Evolutionary conservation across 1,140 invertebrate genomes (phyloP).

Genomic region (Mactra quadrangularis): DNA sequence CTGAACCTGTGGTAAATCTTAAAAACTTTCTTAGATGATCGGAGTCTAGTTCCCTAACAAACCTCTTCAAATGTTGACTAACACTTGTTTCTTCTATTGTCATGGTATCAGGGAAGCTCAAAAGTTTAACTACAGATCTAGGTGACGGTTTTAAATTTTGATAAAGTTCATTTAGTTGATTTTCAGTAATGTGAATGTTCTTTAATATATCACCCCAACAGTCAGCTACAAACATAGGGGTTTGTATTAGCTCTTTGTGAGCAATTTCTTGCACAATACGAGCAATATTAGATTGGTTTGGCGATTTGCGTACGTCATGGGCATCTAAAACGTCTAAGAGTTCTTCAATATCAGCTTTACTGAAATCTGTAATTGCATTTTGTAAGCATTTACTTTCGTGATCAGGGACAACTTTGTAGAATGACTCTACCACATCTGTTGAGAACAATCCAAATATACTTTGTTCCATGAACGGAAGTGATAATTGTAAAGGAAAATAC

Average conservation of each 20-base stretch:
- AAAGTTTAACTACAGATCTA: slow-evolving; percentile 35
- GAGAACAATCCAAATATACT: slow-evolving; percentile 51
- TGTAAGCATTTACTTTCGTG: slow-evolving; percentile 21
- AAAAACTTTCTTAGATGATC: slow-evolving; percentile 37
- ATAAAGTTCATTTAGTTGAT: slow-evolving; percentile 40
- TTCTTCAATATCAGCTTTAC: slow-evolving; percentile 8
- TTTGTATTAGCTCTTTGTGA: slow-evolving; percentile 27
- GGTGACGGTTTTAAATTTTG: slow-evolving; percentile 42
- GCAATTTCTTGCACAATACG: slow-evolving; percentile 17
- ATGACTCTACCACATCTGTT: slow-evolving; percentile 43
- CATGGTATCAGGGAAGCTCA: slow-evolving; percentile 46
- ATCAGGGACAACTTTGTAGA: slow-evolving; percentile 51
- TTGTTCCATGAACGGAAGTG: slow-evolving; percentile 42
- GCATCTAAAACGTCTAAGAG: slow-evolving; percentile 17
- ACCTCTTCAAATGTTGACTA: slow-evolving; percentile 28
- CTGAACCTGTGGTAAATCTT: slow-evolving; percentile 46
- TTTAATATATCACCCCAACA: slow-evolving; percentile 43
- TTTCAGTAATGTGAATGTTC: slow-evolving; percentile 36
- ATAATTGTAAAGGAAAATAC: slow-evolving; percentile 63
- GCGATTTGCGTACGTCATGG: slow-evolving; percentile 12
- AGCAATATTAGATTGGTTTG: slow-evolving; percentile 14
- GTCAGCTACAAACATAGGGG: slow-evolving; percentile 53
- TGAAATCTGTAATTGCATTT: slow-evolving; percentile 7
- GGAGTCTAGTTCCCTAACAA: slow-evolving; percentile 44
- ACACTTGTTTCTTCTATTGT: slow-evolving; percentile 42